Base-by-base conservation (phyloP, 2,113 vertebrate species). In the Cyprinodon variegatus region DNA sequence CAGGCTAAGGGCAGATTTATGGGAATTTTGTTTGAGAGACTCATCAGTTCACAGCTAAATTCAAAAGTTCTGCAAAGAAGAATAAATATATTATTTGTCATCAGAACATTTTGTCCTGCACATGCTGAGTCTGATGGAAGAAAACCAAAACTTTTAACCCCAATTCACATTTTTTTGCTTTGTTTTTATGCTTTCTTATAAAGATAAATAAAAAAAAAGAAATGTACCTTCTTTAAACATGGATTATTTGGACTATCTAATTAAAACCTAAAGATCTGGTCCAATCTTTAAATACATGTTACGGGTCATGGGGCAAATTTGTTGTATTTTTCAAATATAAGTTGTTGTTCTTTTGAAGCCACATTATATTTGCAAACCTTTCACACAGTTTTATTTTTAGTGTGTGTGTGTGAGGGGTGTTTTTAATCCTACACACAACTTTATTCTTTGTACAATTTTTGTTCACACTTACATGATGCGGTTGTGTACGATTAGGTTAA, bases 1-100 rank as follows among this genome's bases (percentile, higher is more conserved):
- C 66, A 50, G 81, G 75, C 85, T 70, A 81, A 71, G 67, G 76
- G 82, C 70, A 37, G 79, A 74, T 83, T 72, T 84, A 15, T 17
- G 72, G 65, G 83, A 77, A 65, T 37, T 38, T 37, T 64, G 74
- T 63, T 65, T 63, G 61, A 69, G 77, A 78, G 64, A 74, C 79
- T 70, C 57, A 71, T 14, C 48, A 82, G 79, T 78, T 81, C 81
- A 65, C 72, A 61, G 61, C 48, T 75, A 20, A 64, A 72, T 84
- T 79, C 69, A 57, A 61, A 84, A 81, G 77, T 81, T 39, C 68
- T 63, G 9, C 68, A 71, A 82, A 74, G 67, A 53, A 46, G 57
- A 68, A 67, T 43, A 48, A 36, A 10, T 46, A 63, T 67, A 36
- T 79, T 74, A 60, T 74, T 57, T 70, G 17, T 14, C 17, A 14